Base-by-base conservation (phyloP, 2,797 vertebrate genomes). In the Lepidocolaptes lacrymiger region DNA sequence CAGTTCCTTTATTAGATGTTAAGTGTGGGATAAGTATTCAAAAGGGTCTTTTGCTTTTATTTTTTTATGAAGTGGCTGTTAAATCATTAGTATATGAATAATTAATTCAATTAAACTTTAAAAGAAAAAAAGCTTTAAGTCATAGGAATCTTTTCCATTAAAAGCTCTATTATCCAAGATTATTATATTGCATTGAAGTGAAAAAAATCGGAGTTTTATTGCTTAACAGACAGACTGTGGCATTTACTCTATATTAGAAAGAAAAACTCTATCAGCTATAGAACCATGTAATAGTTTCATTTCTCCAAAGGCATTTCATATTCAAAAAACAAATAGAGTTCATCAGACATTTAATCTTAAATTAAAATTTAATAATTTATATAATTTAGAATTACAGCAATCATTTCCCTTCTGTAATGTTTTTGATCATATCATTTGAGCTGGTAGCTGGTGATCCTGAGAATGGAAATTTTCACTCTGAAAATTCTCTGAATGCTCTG, bases 111-210 rank as follows among this genome's bases (percentile, higher is more conserved):
- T 92, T 95, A 94, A 62, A 14, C 77, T 55, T 72, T 82, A 37
- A 85, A 79, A 69, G 64, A 68, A 89, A 80, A 87, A 89, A 85
- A 93, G 19, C 63, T 91, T 85, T 74, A 96, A 93, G 93, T 96
- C 78, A 92, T 56, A 85, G 23, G 20, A 95, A 89, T 92, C 46
- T 62, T 71, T 87, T 94, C 62, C 51, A 88, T 93, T 95, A 91
- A 91, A 61, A 89, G 68, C 19, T 18, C 56, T 95, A n/a, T 95
- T 95, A 97, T 89, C 61, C 61, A 73, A 96, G 64, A 93, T 86
- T 80, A 94, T 82, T 88, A 63, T 73, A 17, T 82, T 95, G 77
- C 72, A 94, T 51, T 89, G 59, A 88, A 71, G 78, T 95, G 61
- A 76, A 91, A 85, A 89, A 96, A 58, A 9, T 32, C 48, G 18